Conservation (phyloP, 2,797 vertebrate genomes). For the Propithecus perrieri region DNA sequence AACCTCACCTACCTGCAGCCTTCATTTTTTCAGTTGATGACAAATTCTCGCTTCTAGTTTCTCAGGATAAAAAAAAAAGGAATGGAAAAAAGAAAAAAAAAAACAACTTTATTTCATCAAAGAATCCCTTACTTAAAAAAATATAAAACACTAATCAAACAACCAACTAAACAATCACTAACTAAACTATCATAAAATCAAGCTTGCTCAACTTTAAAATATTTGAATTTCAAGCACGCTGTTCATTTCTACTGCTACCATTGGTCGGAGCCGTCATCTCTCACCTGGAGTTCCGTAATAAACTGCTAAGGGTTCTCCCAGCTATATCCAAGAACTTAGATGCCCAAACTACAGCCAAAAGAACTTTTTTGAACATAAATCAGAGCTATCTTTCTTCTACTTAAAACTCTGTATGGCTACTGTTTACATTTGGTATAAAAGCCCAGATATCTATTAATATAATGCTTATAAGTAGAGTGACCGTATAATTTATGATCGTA, state of each 20-base stretch:
- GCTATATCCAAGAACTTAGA: not conserved
- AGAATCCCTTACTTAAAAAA: not conserved
- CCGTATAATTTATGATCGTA: not conserved
- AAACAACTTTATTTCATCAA: not conserved
- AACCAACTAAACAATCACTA: not conserved
- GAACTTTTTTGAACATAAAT: not conserved
- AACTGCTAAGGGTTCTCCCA: not conserved
- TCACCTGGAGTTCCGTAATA: not conserved
- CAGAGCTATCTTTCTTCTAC: not conserved
- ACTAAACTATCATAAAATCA: not conserved
- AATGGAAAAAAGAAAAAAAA: not conserved
- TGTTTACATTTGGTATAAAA: not conserved
- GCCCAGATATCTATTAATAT: not conserved
- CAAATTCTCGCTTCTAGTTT: not conserved
- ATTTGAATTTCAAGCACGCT: not conserved
- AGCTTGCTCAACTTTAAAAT: not conserved
- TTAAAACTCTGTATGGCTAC: not conserved
- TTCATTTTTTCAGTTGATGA: not conserved
- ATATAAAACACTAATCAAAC: not conserved
- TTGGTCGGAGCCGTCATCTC: not conserved
- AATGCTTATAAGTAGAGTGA: not conserved
- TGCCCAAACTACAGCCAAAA: not conserved
- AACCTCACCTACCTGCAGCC: not conserved
- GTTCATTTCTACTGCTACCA: not conserved
- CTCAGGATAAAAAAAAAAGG: not conserved